Conservation (phyloP, 2,113 vertebrate species). For the Poecilia latipinna region DNA sequence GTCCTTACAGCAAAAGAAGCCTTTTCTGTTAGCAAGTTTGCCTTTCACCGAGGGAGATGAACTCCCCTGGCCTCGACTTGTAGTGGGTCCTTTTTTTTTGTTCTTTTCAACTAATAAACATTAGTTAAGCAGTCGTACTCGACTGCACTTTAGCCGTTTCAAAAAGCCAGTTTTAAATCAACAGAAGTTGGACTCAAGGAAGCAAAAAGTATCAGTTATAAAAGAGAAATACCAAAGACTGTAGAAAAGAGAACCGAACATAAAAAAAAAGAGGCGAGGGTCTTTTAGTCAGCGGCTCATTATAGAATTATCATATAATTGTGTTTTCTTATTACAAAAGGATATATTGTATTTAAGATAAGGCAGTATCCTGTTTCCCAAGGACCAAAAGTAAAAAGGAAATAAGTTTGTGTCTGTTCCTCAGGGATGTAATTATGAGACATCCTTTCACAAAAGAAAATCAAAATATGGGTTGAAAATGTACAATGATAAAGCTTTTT, state of each 20-base stretch:
- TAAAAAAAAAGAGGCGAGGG: background rate
- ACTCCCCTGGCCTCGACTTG: conserved; percentile 31
- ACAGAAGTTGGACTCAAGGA: background rate
- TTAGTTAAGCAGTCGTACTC: background rate
- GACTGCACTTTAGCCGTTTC: conserved; percentile 20
- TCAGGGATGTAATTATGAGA: conserved; percentile 27
- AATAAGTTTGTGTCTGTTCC: conserved; percentile 25
- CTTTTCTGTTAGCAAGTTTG: conserved; percentile 19
- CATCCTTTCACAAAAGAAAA: conserved; percentile 7
- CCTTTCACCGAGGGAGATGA: conserved; percentile 30
- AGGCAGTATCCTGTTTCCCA: conserved; percentile 4
- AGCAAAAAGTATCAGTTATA: background rate
- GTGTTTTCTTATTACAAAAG: background rate
- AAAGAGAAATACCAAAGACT: background rate
- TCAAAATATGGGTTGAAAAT: conserved; percentile 49
- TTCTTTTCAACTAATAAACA: conserved; percentile 26
- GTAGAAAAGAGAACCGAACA: background rate
- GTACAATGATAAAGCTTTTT: conserved; percentile 37
- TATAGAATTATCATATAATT: conserved; percentile 27
- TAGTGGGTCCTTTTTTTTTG: conserved; percentile 6
- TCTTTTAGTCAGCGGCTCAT: conserved; percentile 8
- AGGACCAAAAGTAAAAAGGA: background rate
- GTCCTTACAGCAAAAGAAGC: background rate
- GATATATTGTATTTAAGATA: background rate
- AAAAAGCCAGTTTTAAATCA: conserved; percentile 24